These are phyloP conservation scores for Ammodytes marinus DNA, from an alignment of 2,113 vertebrate species.

Conservation along the genomic window DNA sequence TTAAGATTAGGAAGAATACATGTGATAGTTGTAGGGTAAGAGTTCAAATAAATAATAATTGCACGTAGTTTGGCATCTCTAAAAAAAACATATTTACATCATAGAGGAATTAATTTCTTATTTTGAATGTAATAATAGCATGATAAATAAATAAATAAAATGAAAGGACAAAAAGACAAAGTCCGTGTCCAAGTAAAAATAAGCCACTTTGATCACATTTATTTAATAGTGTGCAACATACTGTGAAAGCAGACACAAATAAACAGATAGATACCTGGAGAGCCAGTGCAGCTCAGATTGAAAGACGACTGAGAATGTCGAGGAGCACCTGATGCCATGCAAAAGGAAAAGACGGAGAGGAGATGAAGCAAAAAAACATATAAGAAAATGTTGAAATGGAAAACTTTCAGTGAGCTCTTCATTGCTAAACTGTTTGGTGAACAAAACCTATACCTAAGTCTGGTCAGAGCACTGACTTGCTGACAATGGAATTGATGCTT, in stretches of 20 bases:
- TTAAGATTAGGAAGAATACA: neutral
- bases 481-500: too few species aligned
- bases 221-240: neutral
- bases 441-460: neutral
- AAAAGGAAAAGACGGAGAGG: neutral
- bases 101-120: neutral
- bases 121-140: neutral
- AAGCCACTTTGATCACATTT: neutral
- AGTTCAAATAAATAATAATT: neutral
- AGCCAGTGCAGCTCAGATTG: constrained; percentile 78
- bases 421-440: neutral
- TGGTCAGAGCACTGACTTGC: too few species aligned
- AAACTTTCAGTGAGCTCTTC: neutral
- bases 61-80: neutral
- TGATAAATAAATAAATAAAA: neutral
- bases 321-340: constrained; percentile 72
- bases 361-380: neutral
- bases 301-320: constrained; percentile 86
- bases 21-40: neutral
- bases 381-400: constrained; percentile 19
- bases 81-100: neutral
- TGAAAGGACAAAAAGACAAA: neutral
- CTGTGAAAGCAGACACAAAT: constrained; percentile 18
- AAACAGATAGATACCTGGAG: constrained; percentile 80
- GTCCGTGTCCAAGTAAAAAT: neutral